Evolutionary conservation across 2,113 vertebrate species (phyloP), one percentile per base, ranked within the genome.

Genomic region (Anoplopoma fimbria): DNA sequence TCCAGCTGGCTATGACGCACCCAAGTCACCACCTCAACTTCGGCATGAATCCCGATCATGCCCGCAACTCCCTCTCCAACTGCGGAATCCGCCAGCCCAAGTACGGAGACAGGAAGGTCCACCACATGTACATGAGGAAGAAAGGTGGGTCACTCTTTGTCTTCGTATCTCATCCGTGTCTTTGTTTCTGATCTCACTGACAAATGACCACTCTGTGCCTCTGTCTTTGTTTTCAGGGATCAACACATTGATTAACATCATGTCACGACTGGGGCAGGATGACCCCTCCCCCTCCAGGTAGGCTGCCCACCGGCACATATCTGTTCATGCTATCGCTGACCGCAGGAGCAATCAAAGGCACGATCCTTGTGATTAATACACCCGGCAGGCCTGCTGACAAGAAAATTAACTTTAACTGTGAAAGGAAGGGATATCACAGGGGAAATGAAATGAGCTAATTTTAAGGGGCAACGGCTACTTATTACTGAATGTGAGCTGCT

Each of bases 241-340:
- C 95, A 99, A 99, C 92, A 99, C 98, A 0, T 88, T 99, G 94
- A 99, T 99, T 95, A 99, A 99, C 95, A 99, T 99, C 92, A 99
- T 99, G 98, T 99, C 98, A 69, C 97, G 98, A n/a, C 96, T 99
- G 89, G 98, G 98, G 65, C 98, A 99, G 95, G 98, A 99, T 69
- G 98, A 99, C 91, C 98, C 98, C 71, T 96, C 98, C 91, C 98
- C 98, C 81, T 99, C 98, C 91, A 98, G 98, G 98, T 99, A 95
- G 90, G 89, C 60, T 14, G 47, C 91, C 89, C 10, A 76, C 81
- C 0, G 88, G 63, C 85, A 15, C 77, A 19, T 87, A 83, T 89
- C 71, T 91, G 74, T 36, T 76, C 83, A 31, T 21, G 61, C 82
- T 60, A 87, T 86, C 87, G 29, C 75, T 81, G 84, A 86, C 88